A percentile compares a stretch with the other conserved stretches of the same genome.
Evolutionary conservation across 2,888 invertebrate genomes (phyloP).

Genomic region (Platycheirus albimanus): DNA sequence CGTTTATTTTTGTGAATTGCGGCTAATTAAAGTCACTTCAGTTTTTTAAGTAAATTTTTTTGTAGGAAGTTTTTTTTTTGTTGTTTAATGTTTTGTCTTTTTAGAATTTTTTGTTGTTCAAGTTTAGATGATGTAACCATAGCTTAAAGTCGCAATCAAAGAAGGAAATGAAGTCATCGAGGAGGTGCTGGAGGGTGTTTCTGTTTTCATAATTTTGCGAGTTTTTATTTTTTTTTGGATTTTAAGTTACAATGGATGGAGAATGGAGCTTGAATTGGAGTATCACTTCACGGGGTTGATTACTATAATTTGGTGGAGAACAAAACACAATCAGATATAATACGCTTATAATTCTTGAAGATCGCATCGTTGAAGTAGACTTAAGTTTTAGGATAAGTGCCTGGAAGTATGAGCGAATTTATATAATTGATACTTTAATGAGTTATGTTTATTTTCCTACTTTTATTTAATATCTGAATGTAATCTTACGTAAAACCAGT

Average conservation of each 20-base stretch:
- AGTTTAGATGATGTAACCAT: conserved; percentile 61
- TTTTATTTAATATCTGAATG: no score
- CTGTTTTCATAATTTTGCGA: conserved; percentile 1
- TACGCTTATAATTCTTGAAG: background rate
- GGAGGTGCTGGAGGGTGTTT: conserved; percentile 27
- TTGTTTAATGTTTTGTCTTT: conserved; percentile 29
- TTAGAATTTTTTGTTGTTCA: background rate
- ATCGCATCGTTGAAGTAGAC: no score
- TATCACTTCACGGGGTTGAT: conserved; percentile 31
- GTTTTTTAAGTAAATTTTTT: no score
- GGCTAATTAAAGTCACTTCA: conserved; percentile 63
- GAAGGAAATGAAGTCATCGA: conserved; percentile 47
- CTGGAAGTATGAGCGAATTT: no score
- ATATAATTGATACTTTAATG: no score
- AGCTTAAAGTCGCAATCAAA: conserved; percentile 11
- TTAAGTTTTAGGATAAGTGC: no score
- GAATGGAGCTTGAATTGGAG: conserved; percentile 12
- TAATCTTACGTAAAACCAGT: no score
- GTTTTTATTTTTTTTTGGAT: conserved; percentile 7
- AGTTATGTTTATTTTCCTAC: no score
- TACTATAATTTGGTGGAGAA: conserved; percentile 45
- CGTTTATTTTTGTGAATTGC: conserved; percentile 66
- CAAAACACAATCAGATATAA: conserved; percentile 32
- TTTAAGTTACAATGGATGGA: conserved; percentile 4
- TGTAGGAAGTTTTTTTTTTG: conserved; percentile 21